Evolutionary conservation across 1,140 invertebrate genomes (phyloP), one percentile per base, ranked within the genome.

Genomic region (Bemisia tabaci): DNA sequence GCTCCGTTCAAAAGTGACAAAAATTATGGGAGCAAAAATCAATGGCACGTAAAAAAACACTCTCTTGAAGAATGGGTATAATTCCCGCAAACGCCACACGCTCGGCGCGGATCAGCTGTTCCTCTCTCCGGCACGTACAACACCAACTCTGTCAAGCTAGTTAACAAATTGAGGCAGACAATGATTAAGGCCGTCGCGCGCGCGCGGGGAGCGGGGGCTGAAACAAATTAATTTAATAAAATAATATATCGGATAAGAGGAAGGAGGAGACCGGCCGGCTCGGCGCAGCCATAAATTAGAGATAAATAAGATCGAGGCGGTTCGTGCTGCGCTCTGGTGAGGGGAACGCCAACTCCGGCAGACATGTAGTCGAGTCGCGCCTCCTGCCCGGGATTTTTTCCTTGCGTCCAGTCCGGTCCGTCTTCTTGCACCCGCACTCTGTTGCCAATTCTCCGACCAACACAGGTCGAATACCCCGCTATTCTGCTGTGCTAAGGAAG

Each of bases 151-250:
- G 33, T 48, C 33, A 48, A 48, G 33, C 33, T 48, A 48, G 33
- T 48, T 48, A 48, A 48, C 33, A 48, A 48, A 48, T 48, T 48
- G 33, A 48, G 5, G 17, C 33, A 48, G 33, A 48, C 33, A 48
- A 48, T 48, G 33, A 48, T 48, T 48, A 48, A 48, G 17, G 33
- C 5, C 5, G 33, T 17, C 5, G 33, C 33, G 17, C 33, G 33
- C 33, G 33, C 33, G 33, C 5, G 33, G 33, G 33, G 33, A 48
- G 33, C 5, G 33, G 33, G 33, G 33, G 33, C 33, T 48, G 17
- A 48, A 48, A 48, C 33, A 48, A 48, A 48, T 48, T 48, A 48
- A 48, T 48, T 48, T 48, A 48, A 48, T 48, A 48, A 48, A 48
- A 48, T 48, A 48, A 48, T 48, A 48, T 48, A 48, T 48, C 33